These are phyloP conservation scores for Brachymystax lenok DNA, from an alignment of 2,797 vertebrate genomes.

Conservation along the genomic window DNA sequence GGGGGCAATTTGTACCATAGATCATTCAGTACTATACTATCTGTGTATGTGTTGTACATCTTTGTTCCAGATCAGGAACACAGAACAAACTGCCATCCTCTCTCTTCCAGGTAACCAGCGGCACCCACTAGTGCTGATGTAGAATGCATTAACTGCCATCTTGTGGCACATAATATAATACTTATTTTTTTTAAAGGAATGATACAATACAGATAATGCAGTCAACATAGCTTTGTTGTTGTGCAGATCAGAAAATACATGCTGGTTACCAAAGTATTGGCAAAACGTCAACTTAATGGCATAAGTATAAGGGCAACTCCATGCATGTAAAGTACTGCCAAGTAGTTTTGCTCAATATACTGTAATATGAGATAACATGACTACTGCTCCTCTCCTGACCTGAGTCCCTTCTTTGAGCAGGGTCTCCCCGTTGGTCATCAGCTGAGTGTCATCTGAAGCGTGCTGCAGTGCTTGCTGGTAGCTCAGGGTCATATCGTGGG, in stretches of 20 bases:
- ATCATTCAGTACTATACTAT: background rate
- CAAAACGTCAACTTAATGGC: background rate
- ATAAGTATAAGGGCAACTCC: background rate
- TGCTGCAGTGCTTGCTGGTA: constrained; percentile 86
- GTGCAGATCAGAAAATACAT: background rate
- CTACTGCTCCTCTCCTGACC: constrained; percentile 70
- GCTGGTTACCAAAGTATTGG: background rate
- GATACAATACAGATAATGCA: background rate
- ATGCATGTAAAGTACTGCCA: background rate
- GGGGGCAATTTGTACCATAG: background rate
- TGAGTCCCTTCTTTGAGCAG: constrained; percentile 91
- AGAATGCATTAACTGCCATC: constrained; percentile 33
- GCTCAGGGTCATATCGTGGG: constrained; percentile 82
- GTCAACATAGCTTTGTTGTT: background rate
- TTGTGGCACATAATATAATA: constrained; percentile 30
- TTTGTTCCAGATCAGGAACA: background rate
- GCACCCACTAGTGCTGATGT: background rate
- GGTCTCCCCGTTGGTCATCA: constrained; percentile 92
- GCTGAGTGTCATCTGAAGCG: constrained; percentile 77
- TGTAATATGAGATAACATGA: background rate
- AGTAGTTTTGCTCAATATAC: background rate
- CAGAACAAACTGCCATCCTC: background rate
- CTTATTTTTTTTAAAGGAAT: background rate
- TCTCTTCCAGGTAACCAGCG: background rate
- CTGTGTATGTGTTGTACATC: background rate